Conservation (phyloP, 1,140 invertebrate genomes). For the Thaumetopoea pityocampa region DNA sequence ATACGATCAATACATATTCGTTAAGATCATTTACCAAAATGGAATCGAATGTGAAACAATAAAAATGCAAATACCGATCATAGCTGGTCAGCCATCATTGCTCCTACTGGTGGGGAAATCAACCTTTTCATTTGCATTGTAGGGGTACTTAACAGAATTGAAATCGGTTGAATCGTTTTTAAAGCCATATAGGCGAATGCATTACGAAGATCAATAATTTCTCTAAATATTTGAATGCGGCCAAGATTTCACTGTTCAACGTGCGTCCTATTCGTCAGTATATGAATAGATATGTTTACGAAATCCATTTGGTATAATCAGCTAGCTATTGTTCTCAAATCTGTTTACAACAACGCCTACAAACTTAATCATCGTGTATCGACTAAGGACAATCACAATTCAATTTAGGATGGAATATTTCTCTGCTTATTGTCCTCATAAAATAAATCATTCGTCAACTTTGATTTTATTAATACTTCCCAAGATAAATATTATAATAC, state of each 20-base stretch:
- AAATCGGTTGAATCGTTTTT: constrained; percentile 15
- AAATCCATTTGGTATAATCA: constrained; percentile 28
- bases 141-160: constrained; percentile 5
- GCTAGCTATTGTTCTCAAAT: constrained; percentile 43
- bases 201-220: constrained; percentile 10
- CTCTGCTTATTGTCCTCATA: too few species aligned
- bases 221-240: neutral
- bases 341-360: constrained; percentile 41
- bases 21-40: too few species aligned
- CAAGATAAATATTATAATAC: too few species aligned
- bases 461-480: too few species aligned
- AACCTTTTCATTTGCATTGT: constrained; percentile 28
- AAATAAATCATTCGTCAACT: too few species aligned
- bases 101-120: constrained; percentile 42
- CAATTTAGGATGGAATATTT: constrained; percentile 1
- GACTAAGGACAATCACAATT: constrained; percentile 40
- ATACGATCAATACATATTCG: too few species aligned
- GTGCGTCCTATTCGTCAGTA: neutral
- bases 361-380: constrained; percentile 29
- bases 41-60: constrained; percentile 28
- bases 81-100: constrained; percentile 47
- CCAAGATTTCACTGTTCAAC: neutral
- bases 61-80: constrained; percentile 60
- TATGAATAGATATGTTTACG: constrained; percentile 8
- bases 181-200: constrained; percentile 2